phyloP scores from a whole-genome alignment of 2,888 invertebrate species.

The Brachynemurus nebulosus region DNA sequence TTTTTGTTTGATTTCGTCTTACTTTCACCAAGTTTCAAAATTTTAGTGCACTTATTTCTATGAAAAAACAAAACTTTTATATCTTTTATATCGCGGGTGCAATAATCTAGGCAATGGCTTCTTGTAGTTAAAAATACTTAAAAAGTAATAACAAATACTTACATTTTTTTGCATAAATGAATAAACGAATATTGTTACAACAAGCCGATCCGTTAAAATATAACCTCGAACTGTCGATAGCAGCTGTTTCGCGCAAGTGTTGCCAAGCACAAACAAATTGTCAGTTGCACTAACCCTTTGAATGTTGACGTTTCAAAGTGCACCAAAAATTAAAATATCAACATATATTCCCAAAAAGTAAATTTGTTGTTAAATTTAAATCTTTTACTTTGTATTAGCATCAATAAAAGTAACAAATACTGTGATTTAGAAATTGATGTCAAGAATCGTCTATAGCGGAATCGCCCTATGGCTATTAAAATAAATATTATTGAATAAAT shows the following conservation, averaged over 20 bases:
- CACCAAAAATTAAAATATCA: constrained; percentile 2
- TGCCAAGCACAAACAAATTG: constrained; percentile 3
- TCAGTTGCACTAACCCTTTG: too few relatives aligned
- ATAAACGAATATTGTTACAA: too few relatives aligned
- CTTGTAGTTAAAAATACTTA: neutral
- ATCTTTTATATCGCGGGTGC: neutral
- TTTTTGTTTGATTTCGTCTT: neutral
- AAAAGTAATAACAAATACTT: neutral
- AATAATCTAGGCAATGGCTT: neutral
- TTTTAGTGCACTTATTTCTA: neutral
- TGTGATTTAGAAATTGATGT: neutral
- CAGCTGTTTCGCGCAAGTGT: constrained; percentile 8
- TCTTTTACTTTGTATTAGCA: too few relatives aligned
- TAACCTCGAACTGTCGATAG: constrained; percentile 5
- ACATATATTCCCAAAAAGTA: constrained; percentile 4
- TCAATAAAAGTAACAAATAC: too few relatives aligned
- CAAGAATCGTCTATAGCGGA: constrained; percentile 7
- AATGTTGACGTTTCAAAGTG: constrained; percentile 5
- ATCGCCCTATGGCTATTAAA: neutral
- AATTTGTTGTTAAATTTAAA: constrained; percentile 6
- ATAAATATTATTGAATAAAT: too few relatives aligned
- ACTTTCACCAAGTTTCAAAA: neutral
- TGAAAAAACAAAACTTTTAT: too few relatives aligned
- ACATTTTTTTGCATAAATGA: too few relatives aligned
- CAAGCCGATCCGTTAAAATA: neutral